Percentiles rank a stretch among this genome's conserved stretches.
phyloP scores from a whole-genome alignment of 1,140 invertebrate species.

The Drosophila cardini region DNA sequence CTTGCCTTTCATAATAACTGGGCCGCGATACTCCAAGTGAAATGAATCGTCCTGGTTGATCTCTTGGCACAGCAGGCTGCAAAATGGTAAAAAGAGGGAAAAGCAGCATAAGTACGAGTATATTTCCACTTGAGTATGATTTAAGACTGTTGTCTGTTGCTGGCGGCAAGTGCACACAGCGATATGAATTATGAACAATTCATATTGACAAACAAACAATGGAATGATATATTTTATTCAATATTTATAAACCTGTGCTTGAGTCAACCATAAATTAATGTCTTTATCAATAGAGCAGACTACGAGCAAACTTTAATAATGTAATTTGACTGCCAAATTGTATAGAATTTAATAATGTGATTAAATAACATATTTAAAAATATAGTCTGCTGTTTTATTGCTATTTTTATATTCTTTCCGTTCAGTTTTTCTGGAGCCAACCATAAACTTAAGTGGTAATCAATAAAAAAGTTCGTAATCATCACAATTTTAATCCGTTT shows the following conservation, averaged over 20 bases:
- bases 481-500: too few relatives aligned
- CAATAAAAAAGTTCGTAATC: too few relatives aligned
- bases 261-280: neutral
- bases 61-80: conserved; percentile 91
- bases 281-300: too few relatives aligned
- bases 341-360: too few relatives aligned
- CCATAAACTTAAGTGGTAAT: too few relatives aligned
- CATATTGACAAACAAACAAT: conserved; percentile 4
- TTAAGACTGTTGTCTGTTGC: conserved; percentile 26
- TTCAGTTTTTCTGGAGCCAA: too few relatives aligned
- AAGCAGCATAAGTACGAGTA: conserved; percentile 9
- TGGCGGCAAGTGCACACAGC: conserved; percentile 18
- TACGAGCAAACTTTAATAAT: too few relatives aligned
- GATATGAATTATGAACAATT: conserved; percentile 43
- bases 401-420: too few relatives aligned
- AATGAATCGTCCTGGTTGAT: conserved; percentile 95
- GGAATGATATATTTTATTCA: neutral
- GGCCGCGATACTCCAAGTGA: conserved; percentile 93
- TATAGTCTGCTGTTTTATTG: too few relatives aligned
- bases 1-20: conserved; percentile 98
- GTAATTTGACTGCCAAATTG: too few relatives aligned
- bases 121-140: conserved; percentile 29
- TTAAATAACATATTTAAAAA: too few relatives aligned
- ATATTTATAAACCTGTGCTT: neutral
- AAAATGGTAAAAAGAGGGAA: conserved; percentile 76